These are phyloP conservation scores for Passer montanus DNA, from an alignment of 2,113 vertebrate species.

Conservation along the genomic window DNA sequence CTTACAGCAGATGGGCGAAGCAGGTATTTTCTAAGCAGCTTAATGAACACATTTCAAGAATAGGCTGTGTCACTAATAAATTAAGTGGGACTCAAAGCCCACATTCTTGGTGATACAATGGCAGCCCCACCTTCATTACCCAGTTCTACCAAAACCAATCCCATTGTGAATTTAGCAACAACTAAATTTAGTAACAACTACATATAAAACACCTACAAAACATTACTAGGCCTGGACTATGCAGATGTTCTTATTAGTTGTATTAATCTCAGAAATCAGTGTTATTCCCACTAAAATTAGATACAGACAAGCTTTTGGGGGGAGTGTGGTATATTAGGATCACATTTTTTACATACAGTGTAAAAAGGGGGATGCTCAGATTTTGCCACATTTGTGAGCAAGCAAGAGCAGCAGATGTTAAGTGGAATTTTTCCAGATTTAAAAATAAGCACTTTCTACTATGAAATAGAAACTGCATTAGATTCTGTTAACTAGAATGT, in stretches of 20 bases:
- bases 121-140: not conserved
- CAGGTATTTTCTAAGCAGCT: not conserved
- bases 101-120: fast-evolving
- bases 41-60: not conserved
- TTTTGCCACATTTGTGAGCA: not conserved
- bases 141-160: not conserved
- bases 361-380: not conserved
- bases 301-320: not conserved
- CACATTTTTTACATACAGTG: not conserved
- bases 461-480: not conserved
- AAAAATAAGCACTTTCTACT: not conserved
- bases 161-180: not conserved
- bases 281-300: not conserved
- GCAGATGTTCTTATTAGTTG: not conserved
- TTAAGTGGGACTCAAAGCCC: not conserved
- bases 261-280: not conserved
- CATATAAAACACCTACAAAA: not conserved
- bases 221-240: not conserved
- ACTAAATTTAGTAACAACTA: not conserved
- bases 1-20: not conserved
- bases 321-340: not conserved
- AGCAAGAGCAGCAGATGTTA: not conserved
- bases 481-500: not conserved
- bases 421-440: not conserved
- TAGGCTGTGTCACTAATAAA: not conserved